phyloP scores from a whole-genome alignment of 2,113 vertebrate species.

The Pogonocichla stellata region DNA sequence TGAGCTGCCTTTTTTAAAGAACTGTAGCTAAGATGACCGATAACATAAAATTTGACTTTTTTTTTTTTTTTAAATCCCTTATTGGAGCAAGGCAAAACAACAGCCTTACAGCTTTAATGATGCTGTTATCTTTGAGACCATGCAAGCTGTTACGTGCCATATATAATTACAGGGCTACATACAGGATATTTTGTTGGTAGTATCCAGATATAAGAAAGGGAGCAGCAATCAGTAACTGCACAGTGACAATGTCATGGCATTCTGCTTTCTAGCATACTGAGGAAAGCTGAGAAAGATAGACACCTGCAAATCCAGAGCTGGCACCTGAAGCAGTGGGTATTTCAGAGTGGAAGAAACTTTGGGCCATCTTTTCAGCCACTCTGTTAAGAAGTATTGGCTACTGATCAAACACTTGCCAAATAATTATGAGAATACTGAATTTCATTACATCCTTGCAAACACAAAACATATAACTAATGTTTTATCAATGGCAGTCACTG shows the following conservation, averaged over 20 bases:
- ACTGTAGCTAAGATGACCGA: not conserved
- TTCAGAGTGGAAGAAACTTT: not conserved
- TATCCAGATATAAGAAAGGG: not conserved
- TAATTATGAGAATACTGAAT: not conserved
- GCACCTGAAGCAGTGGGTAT: not conserved
- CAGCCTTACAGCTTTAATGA: not conserved
- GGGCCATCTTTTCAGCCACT: not conserved
- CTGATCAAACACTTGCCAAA: not conserved
- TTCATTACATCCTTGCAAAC: not conserved
- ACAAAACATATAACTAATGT: not conserved
- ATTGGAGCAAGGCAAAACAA: not conserved
- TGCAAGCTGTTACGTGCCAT: not conserved
- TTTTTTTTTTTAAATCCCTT: not conserved
- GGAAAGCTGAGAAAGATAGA: not conserved
- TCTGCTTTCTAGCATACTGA: not conserved
- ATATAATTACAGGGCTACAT: fast-evolving
- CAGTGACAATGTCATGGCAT: not conserved
- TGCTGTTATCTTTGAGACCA: fast-evolving
- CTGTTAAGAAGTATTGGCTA: not conserved
- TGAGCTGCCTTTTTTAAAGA: not conserved
- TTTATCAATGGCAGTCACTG: not conserved
- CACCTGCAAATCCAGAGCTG: not conserved
- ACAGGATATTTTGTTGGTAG: not conserved
- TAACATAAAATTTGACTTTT: not conserved
- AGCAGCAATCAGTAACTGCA: not conserved